Evolutionary conservation across 1,140 invertebrate species (phyloP).

Genomic region (Neodiprion pinetum): DNA sequence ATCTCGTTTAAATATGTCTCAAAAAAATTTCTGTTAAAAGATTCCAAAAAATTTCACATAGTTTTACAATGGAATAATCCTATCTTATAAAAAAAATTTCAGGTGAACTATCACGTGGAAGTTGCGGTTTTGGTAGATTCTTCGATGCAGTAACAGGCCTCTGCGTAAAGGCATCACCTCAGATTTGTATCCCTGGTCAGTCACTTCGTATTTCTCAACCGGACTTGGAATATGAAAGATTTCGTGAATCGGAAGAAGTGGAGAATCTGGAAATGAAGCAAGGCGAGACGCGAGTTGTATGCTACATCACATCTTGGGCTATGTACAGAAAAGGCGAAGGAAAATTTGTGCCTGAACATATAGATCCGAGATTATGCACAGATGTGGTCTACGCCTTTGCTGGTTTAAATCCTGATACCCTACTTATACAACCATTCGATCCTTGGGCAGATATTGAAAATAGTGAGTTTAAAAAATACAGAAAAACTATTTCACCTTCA

Average conservation of each 20-base stretch:
- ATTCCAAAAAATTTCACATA: background rate
- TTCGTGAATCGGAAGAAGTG: conserved; percentile 34
- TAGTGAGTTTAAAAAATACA: conserved; percentile 65
- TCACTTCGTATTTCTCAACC: conserved; percentile 15
- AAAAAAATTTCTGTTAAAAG: background rate
- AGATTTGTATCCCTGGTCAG: conserved; percentile 46
- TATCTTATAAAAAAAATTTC: background rate
- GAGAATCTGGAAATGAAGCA: conserved; percentile 41
- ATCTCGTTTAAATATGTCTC: background rate
- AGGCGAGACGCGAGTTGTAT: conserved; percentile 70
- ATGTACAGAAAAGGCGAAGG: conserved; percentile 83
- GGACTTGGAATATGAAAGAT: conserved; percentile 26
- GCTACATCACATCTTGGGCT: conserved; percentile 90
- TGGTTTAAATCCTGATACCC: conserved; percentile 78
- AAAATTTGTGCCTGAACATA: conserved; percentile 84
- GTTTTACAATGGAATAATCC: too few species aligned
- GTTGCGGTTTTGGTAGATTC: conserved; percentile 47
- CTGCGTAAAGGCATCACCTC: conserved; percentile 42
- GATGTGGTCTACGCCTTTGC: conserved; percentile 91
- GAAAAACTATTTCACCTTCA: conserved; percentile 10
- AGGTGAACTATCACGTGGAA: conserved; percentile 46
- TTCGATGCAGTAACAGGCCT: conserved; percentile 36
- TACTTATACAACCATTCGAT: conserved; percentile 80
- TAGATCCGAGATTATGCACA: conserved; percentile 83
- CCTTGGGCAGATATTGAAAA: conserved; percentile 87